phyloP scores from a whole-genome alignment of 2,113 vertebrate genomes.

The Ophthalmotilapia sp. region DNA sequence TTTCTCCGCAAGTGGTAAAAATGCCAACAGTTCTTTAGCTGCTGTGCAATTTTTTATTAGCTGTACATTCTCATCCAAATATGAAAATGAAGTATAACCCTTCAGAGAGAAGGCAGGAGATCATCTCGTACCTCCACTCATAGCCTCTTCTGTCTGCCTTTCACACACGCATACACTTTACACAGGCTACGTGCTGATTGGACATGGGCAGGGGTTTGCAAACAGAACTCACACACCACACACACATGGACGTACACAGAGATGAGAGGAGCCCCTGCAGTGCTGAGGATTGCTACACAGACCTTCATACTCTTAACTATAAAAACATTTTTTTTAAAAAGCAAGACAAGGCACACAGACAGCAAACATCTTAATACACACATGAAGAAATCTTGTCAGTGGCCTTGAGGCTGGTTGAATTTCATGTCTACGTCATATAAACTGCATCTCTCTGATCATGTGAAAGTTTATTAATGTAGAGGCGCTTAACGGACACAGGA shows the following conservation, averaged over 20 bases:
- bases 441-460: not conserved
- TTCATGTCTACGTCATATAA: not conserved
- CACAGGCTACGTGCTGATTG: conserved; percentile 36
- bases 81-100: conserved; percentile 25
- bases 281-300: conserved; percentile 34
- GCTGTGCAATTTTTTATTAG: not conserved
- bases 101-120: conserved; percentile 10
- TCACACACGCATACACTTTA: not conserved
- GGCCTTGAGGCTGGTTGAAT: conserved; percentile 2
- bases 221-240: conserved; percentile 22
- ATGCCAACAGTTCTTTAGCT: not conserved
- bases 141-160: not conserved
- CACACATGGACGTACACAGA: not conserved
- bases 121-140: conserved; percentile 1
- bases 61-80: conserved; percentile 6
- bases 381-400: not conserved
- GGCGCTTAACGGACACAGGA: not conserved
- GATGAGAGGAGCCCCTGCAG: conserved; percentile 48
- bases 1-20: not conserved
- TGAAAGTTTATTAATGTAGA: conserved; percentile 15
- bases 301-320: conserved; percentile 31
- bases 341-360: not conserved
- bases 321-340: not conserved
- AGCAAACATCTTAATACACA: not conserved
- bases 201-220: conserved; percentile 43